Evolutionary conservation across 2,797 vertebrate genomes (phyloP), one percentile per base, ranked within the genome.

Genomic region (Morelia viridis): DNA sequence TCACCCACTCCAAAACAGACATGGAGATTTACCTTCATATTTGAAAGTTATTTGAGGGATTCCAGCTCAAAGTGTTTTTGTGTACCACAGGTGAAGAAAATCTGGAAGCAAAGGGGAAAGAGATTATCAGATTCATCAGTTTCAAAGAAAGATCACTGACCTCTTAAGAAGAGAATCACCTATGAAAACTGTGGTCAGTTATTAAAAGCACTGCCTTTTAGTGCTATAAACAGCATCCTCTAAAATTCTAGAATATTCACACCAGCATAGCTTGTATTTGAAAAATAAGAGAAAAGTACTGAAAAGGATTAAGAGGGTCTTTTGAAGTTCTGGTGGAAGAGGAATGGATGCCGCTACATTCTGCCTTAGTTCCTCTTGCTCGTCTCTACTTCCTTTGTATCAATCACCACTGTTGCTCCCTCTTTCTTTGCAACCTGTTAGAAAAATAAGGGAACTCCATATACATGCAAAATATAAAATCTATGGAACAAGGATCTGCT

Each of bases 21-120:
- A 86, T 19, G 41, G 7, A 87, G 9, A 90, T 94, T 98, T 98
- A 99, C 99, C 99, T 99, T 99, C 99, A 99, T 99, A 94, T 97
- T 98, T 91, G 95, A 88, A 95, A 98, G 98, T 96, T 99, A 98
- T 97, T 97, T 96, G 97, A 98, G 97, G 98, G 98, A 98, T 98
- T 99, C 99, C 99, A 99, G 99, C 98, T 98, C 98, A 96, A 95
- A 90, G 96, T 96, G 95, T 96, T 97, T 97, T 87, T 95, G 93
- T 94, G 93, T 94, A 90, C 92, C 50, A 89, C 94, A 64, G 68
- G 95, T 96, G 87, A 62, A 89, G 76, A 50, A 88, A 92, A 94
- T 17, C 96, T 96, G 94, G 93, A 96, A 95, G 24, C 15, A 91
- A 56, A 60, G 61, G 57, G 60, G 71, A 17, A 91, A 22, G 35